Evolutionary conservation across 2,888 invertebrate genomes (phyloP), one percentile per base, ranked within the genome.

Genomic region (Papilio protenor): DNA sequence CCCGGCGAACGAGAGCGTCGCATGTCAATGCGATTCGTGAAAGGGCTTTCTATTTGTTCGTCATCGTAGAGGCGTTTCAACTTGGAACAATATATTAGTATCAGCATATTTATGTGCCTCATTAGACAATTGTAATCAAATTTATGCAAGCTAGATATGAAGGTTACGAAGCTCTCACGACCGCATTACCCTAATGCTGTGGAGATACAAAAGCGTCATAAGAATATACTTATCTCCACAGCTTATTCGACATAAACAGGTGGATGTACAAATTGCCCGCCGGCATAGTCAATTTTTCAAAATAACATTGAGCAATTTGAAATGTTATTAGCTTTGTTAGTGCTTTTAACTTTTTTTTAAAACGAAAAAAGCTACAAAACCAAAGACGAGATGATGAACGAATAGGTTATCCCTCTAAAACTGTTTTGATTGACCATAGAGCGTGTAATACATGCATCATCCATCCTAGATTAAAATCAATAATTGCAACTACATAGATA

Each of bases 1-100:
- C 64, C 33, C 76, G 49, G 18, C 40, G 40, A 72, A 33, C 72
- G 33, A 59, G 72, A 72, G 71, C 71, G 49, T 77, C 77, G 55
- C 76, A 79, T 76, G 73, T 79, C 81, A 80, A 80, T 73, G 72
- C 72, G 52, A 40, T 61, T 81, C 75, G 79, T 75, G 57, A 77
- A 80, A 78, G 76, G 74, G 66, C 77, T 79, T 79, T 79, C 73
- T 61, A 70, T 76, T 55, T 57, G 52, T 59, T 64, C 64, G 64
- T 27, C 21, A 55, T 5, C 21, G 52, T 40, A 33, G 18, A 66
- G 45, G 45, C 45, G n/a, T 66, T 66, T 10, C 40, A n/a, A 66
- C n/a, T 45, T 45, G 66, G 45, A 21, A 66, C 66, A 45, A 66
- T 66, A 66, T 66, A n/a, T 66, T 45, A 45, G 12, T 66, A 66